Conservation (phyloP, 2,797 vertebrate genomes). For the Arctocebus calabarensis region DNA sequence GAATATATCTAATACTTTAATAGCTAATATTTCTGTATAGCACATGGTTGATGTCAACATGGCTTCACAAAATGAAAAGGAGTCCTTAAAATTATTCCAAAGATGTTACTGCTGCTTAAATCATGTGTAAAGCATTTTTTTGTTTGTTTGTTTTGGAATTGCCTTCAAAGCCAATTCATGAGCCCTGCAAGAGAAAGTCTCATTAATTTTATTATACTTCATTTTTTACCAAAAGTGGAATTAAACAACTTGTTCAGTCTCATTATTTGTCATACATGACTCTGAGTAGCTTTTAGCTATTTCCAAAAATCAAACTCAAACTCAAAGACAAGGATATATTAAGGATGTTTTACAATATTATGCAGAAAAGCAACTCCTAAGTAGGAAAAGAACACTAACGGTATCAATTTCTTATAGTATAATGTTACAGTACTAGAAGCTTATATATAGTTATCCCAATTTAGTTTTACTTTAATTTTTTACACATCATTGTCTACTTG, state of each 20-base stretch:
- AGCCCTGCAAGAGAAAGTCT: constrained; percentile 16
- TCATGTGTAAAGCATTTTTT: neutral
- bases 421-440: neutral
- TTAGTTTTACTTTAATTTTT: constrained; percentile 51
- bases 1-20: constrained; percentile 45
- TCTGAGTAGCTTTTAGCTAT: constrained; percentile 55
- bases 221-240: constrained; percentile 70
- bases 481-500: neutral
- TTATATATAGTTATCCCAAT: neutral
- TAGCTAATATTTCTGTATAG: neutral
- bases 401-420: neutral
- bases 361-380: constrained; percentile 51
- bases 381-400: constrained; percentile 42
- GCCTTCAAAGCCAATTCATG: constrained; percentile 18
- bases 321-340: constrained; percentile 61
- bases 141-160: constrained; percentile 9
- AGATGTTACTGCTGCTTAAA: constrained; percentile 14
- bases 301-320: constrained; percentile 70
- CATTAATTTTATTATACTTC: constrained; percentile 61
- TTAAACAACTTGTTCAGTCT: constrained; percentile 57
- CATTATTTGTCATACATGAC: constrained; percentile 65
- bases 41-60: neutral
- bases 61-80: neutral
- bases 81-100: constrained; percentile 20
- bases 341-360: constrained; percentile 47